phyloP scores from a whole-genome alignment of 92 coral and sea anemone genomes.

The Epizoanthus ramosus region DNA sequence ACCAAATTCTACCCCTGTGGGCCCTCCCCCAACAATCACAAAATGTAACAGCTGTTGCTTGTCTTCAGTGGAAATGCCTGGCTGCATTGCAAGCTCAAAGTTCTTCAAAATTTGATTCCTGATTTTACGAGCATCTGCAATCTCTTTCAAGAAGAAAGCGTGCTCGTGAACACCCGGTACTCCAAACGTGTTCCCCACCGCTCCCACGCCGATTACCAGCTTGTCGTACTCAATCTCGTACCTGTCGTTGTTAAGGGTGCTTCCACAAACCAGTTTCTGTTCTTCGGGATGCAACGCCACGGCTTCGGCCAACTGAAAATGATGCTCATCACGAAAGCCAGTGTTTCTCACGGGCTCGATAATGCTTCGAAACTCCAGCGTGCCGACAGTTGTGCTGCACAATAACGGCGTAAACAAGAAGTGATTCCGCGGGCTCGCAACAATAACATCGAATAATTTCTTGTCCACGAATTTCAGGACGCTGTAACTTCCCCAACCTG shows the following conservation, averaged over 20 bases:
- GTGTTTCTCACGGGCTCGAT: slow-evolving; percentile 95
- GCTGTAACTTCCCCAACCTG: slow-evolving; percentile 99
- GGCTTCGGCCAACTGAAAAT: slow-evolving; percentile 95
- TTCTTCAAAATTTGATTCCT: slow-evolving; percentile 94
- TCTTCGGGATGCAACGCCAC: slow-evolving; percentile 62
- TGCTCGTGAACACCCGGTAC: slow-evolving; percentile 90
- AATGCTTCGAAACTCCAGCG: slow-evolving; percentile 96
- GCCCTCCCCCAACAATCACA: slow-evolving; percentile 98
- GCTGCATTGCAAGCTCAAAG: slow-evolving; percentile 96
- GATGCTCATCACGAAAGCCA: slow-evolving; percentile 97
- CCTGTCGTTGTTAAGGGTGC: slow-evolving; percentile 76
- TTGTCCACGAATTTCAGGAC: slow-evolving; percentile 86
- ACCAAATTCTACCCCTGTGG: slow-evolving; percentile 98
- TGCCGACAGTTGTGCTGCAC: slow-evolving; percentile 97
- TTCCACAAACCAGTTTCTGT: slow-evolving; percentile 68
- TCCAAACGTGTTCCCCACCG: slow-evolving; percentile 94
- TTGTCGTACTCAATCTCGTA: slow-evolving; percentile 81
- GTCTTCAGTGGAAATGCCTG: slow-evolving; percentile 78
- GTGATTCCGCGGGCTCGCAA: slow-evolving; percentile 94
- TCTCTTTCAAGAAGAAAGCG: slow-evolving; percentile 92
- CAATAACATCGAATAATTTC: slow-evolving; percentile 92
- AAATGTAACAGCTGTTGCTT: slow-evolving; percentile 88
- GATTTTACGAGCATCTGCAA: slow-evolving; percentile 96
- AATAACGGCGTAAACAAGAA: slow-evolving; percentile 92
- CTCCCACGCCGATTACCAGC: slow-evolving; percentile 95